Conservation (phyloP, 2,797 vertebrate genomes). For the Syngnathus acus region DNA sequence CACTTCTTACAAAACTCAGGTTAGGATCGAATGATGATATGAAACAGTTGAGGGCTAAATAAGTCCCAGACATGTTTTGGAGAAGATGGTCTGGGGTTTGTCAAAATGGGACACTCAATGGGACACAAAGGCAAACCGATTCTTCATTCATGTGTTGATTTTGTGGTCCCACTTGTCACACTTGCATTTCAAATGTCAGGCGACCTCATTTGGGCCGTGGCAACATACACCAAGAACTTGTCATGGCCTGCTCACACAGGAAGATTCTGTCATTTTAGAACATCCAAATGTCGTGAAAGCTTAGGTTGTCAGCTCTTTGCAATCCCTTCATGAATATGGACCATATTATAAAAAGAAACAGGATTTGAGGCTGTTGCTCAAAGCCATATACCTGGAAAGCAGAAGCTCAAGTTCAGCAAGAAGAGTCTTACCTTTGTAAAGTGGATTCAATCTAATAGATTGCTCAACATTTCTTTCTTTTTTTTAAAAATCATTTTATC, state of each 20-base stretch:
- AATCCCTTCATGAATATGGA: slow-evolving; percentile 30
- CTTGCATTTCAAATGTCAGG: slow-evolving; percentile 54
- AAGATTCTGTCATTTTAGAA: slow-evolving; percentile 18
- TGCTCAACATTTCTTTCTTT: slow-evolving; percentile 7
- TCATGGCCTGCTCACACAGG: slow-evolving; percentile 6
- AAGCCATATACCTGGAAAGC: slow-evolving; percentile 12
- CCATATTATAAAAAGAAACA: neutral
- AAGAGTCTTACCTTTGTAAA: slow-evolving; percentile 38
- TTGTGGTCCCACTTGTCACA: slow-evolving; percentile 47
- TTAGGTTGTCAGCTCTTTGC: slow-evolving; percentile 18
- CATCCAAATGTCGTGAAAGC: slow-evolving; percentile 12
- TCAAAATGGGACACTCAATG: slow-evolving; percentile 48
- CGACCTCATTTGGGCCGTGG: slow-evolving; percentile 45
- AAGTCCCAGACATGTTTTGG: slow-evolving; percentile 46
- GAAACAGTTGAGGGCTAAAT: slow-evolving; percentile 44
- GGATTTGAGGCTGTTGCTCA: slow-evolving; percentile 10
- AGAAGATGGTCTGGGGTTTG: slow-evolving; percentile 42
- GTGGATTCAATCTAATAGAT: slow-evolving; percentile 28
- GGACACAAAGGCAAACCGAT: slow-evolving; percentile 48
- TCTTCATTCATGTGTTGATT: slow-evolving; percentile 62
- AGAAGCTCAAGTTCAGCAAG: slow-evolving; percentile 14
- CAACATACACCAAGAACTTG: slow-evolving; percentile 20
- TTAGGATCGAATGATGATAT: slow-evolving; percentile 44
- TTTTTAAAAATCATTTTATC: slow-evolving; percentile 39
- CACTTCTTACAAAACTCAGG: slow-evolving; percentile 19